A percentile compares a stretch with the other conserved stretches of the same genome.
Conservation (phyloP, 2,113 vertebrate species). For the Gymnarchus niloticus region DNA sequence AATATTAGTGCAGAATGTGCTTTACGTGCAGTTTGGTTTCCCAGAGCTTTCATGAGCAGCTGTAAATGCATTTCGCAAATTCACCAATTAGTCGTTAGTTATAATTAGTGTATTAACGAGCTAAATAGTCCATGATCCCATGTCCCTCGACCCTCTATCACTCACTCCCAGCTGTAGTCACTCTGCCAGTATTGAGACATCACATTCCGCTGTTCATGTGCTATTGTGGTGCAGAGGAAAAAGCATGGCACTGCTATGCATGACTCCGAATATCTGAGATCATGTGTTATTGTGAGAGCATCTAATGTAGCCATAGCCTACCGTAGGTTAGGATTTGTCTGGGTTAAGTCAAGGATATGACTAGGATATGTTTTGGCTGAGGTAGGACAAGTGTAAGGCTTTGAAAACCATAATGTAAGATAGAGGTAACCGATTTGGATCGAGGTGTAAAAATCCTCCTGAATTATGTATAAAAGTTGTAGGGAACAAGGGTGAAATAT, state of each 20-base stretch:
- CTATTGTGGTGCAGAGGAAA: not conserved
- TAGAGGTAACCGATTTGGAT: not conserved
- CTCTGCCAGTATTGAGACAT: not conserved
- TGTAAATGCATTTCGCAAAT: constrained; percentile 70
- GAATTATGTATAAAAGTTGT: not conserved
- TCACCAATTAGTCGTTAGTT: constrained; percentile 75
- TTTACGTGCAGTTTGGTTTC: constrained; percentile 55
- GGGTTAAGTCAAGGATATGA: not conserved
- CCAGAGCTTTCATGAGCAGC: constrained; percentile 57
- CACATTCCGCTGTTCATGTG: not conserved
- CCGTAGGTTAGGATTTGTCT: not conserved
- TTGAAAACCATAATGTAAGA: not conserved
- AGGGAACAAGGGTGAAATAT: not conserved
- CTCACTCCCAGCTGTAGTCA: not conserved
- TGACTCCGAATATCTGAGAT: not conserved
- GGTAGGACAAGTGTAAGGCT: not conserved
- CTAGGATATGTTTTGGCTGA: not conserved
- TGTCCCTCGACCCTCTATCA: constrained; percentile 39
- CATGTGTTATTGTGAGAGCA: not conserved
- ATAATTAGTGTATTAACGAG: constrained; percentile 63
- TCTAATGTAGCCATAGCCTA: not conserved
- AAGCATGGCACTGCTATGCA: not conserved
- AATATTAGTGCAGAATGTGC: constrained; percentile 70
- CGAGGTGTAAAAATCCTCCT: not conserved
- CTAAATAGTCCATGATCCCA: constrained; percentile 56